Conservation (phyloP, 2,113 vertebrate genomes). For the Gymnorhina tibicen region DNA sequence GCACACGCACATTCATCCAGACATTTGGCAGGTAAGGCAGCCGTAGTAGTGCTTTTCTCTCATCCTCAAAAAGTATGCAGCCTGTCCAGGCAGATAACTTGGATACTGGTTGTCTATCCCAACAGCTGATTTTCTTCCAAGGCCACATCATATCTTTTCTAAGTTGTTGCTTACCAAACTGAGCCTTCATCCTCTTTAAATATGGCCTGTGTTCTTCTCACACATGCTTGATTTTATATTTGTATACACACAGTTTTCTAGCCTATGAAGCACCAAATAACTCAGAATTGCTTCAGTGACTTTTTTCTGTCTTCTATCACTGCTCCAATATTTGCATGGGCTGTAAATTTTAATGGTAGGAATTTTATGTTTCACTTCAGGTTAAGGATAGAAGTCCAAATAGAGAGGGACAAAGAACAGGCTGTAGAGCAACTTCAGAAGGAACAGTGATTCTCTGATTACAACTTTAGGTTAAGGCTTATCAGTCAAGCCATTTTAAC, state of each 20-base stretch:
- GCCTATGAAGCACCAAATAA: background rate
- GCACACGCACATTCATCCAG: rapidly evolving
- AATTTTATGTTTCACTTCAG: background rate
- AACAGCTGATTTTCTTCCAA: background rate
- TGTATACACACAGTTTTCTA: background rate
- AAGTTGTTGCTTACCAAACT: background rate
- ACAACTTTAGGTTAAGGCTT: background rate
- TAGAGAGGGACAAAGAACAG: background rate
- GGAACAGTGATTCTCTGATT: background rate
- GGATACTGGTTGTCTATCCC: background rate
- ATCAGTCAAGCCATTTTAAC: background rate
- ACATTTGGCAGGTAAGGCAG: background rate
- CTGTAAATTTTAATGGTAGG: background rate
- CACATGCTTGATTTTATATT: background rate
- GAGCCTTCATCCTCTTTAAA: background rate
- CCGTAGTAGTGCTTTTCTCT: background rate
- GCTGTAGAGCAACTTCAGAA: background rate
- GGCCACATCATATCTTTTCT: background rate
- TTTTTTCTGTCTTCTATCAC: background rate
- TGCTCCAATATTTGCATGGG: background rate
- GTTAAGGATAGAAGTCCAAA: background rate
- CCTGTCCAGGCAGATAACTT: background rate
- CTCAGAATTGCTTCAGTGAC: background rate
- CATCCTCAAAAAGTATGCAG: background rate
- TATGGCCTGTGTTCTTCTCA: background rate